phyloP scores from a whole-genome alignment of 2,113 vertebrate genomes.

The Neolamprologus brichardi region DNA sequence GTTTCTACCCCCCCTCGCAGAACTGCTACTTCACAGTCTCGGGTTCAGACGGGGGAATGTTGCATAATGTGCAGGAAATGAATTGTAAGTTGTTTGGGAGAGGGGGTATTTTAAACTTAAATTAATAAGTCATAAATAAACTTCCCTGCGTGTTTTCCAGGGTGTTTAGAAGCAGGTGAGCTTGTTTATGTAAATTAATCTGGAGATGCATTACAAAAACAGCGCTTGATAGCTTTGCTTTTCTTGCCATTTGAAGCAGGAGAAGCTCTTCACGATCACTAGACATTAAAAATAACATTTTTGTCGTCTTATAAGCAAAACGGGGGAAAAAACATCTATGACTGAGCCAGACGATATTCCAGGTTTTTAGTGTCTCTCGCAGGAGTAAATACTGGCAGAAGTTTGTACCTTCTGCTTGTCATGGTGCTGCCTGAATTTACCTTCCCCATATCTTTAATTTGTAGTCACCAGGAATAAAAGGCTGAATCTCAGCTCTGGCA shows the following conservation, averaged over 20 bases:
- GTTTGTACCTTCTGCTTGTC: constrained; percentile 32
- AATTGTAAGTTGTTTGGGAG: not conserved
- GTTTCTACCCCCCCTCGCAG: not conserved
- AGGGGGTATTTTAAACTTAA: not conserved
- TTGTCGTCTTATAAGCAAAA: not conserved
- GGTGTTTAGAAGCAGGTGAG: not conserved
- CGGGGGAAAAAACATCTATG: rapidly evolving
- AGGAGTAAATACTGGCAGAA: constrained; percentile 22
- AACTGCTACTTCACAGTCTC: constrained; percentile 1
- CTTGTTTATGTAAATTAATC: constrained; percentile 28
- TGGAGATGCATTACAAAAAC: not conserved
- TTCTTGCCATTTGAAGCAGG: not conserved
- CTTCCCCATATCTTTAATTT: constrained; percentile 54
- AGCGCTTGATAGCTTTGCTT: constrained; percentile 14
- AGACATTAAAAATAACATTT: not conserved
- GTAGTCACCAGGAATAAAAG: constrained; percentile 60
- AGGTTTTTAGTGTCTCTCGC: not conserved
- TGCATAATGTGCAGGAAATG: constrained; percentile 29
- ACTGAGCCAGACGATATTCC: not conserved
- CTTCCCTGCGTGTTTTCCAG: not conserved
- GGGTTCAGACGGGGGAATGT: not conserved
- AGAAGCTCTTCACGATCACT: not conserved
- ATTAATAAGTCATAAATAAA: constrained; percentile 28
- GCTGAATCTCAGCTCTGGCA: constrained; percentile 54
- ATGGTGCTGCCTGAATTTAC: constrained; percentile 49